These are phyloP conservation scores for Gila robusta DNA, from an alignment of 2,797 vertebrate genomes.

Conservation along the genomic window DNA sequence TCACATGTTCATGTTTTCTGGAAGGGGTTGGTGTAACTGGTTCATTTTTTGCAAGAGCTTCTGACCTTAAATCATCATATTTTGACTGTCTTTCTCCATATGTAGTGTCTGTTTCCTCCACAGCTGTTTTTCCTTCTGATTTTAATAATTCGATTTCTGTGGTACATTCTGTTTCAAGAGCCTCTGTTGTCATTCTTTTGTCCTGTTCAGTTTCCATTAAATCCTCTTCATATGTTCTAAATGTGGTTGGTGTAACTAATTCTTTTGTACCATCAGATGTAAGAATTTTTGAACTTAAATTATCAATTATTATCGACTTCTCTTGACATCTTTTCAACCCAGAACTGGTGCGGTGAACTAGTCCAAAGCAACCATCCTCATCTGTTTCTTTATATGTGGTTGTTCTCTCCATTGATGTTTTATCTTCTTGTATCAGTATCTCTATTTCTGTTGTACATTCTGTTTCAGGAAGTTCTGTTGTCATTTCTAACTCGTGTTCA, in stretches of 20 bases:
- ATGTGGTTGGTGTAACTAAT: neutral
- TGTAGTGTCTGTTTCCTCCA: rapidly evolving
- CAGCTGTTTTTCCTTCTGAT: neutral
- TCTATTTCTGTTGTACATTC: neutral
- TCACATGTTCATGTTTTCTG: neutral
- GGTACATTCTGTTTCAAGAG: neutral
- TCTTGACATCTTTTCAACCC: conserved; percentile 34
- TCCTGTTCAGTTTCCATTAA: neutral
- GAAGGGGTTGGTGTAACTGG: neutral
- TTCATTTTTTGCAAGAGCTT: too few species aligned
- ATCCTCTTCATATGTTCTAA: neutral
- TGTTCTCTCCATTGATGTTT: neutral
- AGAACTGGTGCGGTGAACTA: conserved; percentile 43
- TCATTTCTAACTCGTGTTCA: neutral
- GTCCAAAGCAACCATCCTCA: neutral
- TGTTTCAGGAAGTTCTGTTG: neutral
- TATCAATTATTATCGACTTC: neutral
- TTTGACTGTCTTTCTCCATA: neutral
- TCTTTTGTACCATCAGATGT: neutral
- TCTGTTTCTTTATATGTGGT: neutral
- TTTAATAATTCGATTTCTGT: neutral
- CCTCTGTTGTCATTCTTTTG: neutral
- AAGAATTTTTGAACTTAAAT: neutral
- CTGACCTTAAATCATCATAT: neutral
- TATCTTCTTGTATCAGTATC: too few species aligned